Base-by-base conservation (phyloP, 2,797 vertebrate species). In the Cyprinodon diabolis region DNA sequence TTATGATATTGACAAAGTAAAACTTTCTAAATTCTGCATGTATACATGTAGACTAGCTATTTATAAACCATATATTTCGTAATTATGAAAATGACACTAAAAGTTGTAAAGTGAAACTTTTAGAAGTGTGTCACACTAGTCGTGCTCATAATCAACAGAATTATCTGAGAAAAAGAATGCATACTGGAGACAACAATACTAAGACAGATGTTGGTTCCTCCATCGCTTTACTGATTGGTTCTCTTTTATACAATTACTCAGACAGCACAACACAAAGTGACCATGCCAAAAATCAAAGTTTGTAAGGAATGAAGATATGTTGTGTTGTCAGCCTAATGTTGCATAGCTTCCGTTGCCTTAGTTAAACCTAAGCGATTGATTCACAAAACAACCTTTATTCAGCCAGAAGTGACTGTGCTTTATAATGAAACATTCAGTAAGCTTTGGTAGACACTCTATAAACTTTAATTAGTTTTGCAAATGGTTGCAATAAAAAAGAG, bases 391-490 rank as follows among this genome's bases (percentile, higher is more conserved):
- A 78, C 58, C 83, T 86, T 79, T 71, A 54, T 72, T 58, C 80
- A 51, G 56, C 73, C 78, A 56, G 54, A 73, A 68, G 68, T 43
- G 58, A 80, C 57, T 70, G 1, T 30, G 30, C 68, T 69, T 76
- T 72, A 15, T 52, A 65, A 67, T 63, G 47, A 78, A 83, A 83
- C 66, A 52, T 72, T 70, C 40, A 58, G 57, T 69, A 63, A 72
- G 74, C 86, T 90, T 87, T 82, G 72, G 71, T 73, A 68, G 77
- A 76, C 70, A 73, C 72, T 84, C 71, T 69, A 80, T 81, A 83
- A 86, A 89, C 77, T 90, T 92, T 83, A 89, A 93, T 93, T 90
- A 87, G 86, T 89, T 93, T 92, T 84, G 72, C 76, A 88, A 90
- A 90, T 84, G 78, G 81, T 71, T 86, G 81, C 76, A 76, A 82